Conservation (phyloP, 1,140 invertebrate species). For the Lordiphosa stackelbergi region DNA sequence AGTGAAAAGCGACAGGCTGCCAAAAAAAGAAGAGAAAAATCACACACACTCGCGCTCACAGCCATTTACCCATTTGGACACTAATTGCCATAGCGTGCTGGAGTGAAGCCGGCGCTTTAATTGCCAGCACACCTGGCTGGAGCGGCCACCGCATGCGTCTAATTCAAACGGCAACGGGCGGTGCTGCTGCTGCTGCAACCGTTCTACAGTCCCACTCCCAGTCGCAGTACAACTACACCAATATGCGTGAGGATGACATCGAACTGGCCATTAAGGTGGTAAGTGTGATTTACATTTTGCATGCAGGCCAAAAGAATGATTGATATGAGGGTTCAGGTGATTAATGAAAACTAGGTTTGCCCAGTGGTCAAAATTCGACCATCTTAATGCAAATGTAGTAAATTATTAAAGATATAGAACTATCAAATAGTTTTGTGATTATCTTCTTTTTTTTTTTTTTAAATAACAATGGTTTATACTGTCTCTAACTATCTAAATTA, state of each 20-base stretch:
- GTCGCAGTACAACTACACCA: constrained; percentile 68
- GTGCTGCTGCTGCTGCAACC: constrained; percentile 62
- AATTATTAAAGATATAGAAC: no score
- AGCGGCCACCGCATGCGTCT: constrained; percentile 58
- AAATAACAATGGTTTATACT: no score
- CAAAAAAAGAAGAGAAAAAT: constrained; percentile 25
- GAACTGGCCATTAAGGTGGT: constrained; percentile 92
- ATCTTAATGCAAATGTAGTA: no score
- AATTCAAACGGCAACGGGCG: constrained; percentile 68
- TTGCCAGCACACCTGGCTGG: constrained; percentile 12
- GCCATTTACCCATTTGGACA: constrained; percentile 6
- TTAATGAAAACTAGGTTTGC: no score
- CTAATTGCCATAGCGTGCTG: constrained; percentile 25
- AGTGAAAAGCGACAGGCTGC: constrained; percentile 40
- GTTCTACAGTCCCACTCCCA: constrained; percentile 63
- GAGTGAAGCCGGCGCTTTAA: constrained; percentile 6
- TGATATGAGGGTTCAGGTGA: constrained; percentile 7
- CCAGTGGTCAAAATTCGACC: no score
- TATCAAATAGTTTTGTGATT: no score
- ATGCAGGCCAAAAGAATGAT: constrained; percentile 20
- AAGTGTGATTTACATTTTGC: constrained; percentile 27
- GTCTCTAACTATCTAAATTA: no score
- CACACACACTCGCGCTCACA: constrained; percentile 10
- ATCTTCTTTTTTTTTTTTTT: no score
- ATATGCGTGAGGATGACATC: constrained; percentile 93